Percentiles rank a stretch among this genome's conserved stretches.
Evolutionary conservation across 1,140 invertebrate genomes (phyloP).

Genomic region (Nixonia krombeini): DNA sequence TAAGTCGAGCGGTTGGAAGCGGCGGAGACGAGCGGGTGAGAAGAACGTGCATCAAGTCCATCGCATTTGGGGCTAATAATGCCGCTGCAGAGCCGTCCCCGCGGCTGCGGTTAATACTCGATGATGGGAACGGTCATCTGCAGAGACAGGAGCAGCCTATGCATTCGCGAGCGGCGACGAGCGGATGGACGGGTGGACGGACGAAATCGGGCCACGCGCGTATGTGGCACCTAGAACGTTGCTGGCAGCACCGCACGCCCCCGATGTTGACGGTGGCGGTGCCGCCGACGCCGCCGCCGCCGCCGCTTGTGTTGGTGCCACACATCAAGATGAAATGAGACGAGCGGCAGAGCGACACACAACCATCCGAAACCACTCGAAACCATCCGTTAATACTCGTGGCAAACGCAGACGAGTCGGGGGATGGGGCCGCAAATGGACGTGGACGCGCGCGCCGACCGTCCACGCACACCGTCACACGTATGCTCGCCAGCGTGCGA

Average conservation of each 20-base stretch:
- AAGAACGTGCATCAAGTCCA: conserved; percentile 49
- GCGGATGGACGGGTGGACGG: conserved; percentile 49
- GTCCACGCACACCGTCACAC: too few species aligned
- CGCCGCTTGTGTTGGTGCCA: conserved; percentile 10
- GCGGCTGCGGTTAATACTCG: conserved; percentile 72
- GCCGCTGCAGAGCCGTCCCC: conserved; percentile 60
- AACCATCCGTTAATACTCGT: conserved; percentile 63
- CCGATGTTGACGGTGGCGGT: not conserved
- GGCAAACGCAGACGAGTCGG: conserved; percentile 27
- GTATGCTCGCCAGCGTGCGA: too few species aligned
- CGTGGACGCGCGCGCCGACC: not conserved
- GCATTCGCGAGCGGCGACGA: conserved; percentile 56
- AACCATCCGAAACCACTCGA: conserved; percentile 57
- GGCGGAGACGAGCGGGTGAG: conserved; percentile 21
- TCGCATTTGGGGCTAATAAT: conserved; percentile 71
- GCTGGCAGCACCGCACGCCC: not conserved
- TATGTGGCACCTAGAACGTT: conserved; percentile 59
- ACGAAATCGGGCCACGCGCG: conserved; percentile 67
- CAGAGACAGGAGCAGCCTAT: conserved; percentile 68
- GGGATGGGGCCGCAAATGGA: conserved; percentile 16
- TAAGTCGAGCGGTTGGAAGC: not conserved
- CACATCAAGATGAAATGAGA: conserved; percentile 22
- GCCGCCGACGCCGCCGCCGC: too few species aligned
- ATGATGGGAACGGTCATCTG: conserved; percentile 73
- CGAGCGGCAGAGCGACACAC: conserved; percentile 43